A percentile compares a stretch with the other conserved stretches of the same genome.
These are phyloP conservation scores for Oncopodura yosiiana DNA, from an alignment of 1,140 invertebrate species.

Conservation along the genomic window DNA sequence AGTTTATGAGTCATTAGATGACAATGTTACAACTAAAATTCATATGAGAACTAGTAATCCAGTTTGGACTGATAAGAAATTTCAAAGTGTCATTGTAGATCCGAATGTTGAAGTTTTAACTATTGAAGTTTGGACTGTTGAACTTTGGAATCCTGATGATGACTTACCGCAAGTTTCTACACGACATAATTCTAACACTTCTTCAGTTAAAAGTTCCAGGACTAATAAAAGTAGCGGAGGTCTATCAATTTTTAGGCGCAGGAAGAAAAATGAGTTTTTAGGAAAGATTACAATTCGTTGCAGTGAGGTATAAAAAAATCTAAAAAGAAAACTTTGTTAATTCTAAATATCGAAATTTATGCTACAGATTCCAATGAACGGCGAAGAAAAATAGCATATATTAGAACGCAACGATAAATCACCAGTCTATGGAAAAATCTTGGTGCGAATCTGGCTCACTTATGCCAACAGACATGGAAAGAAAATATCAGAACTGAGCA, in stretches of 20 bases:
- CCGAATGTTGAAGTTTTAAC: conserved; percentile 21
- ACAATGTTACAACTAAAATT: conserved; percentile 14
- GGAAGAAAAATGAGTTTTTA: conserved; percentile 19
- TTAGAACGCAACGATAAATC: conserved; percentile 17
- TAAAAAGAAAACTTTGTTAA: neutral
- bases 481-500: conserved; percentile 13
- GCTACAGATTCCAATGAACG: conserved; percentile 25
- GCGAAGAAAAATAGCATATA: conserved; percentile 16
- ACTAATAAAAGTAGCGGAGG: neutral
- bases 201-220: neutral
- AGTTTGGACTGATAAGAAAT: conserved; percentile 27
- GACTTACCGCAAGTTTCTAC: conserved; percentile 1
- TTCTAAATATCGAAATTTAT: neutral
- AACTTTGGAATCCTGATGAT: conserved; percentile 23
- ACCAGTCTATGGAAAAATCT: conserved; percentile 16
- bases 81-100: conserved; percentile 26
- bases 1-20: too few species aligned
- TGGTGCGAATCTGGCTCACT: conserved; percentile 26
- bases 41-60: conserved; percentile 17
- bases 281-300: conserved; percentile 22
- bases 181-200: conserved; percentile 2
- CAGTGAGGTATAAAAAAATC: neutral
- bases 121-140: conserved; percentile 16
- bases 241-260: neutral
- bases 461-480: conserved; percentile 28